A percentile compares a stretch with the other conserved stretches of the same genome.
phyloP scores from a whole-genome alignment of 2,888 invertebrate species.

The Antheraea assamensis region DNA sequence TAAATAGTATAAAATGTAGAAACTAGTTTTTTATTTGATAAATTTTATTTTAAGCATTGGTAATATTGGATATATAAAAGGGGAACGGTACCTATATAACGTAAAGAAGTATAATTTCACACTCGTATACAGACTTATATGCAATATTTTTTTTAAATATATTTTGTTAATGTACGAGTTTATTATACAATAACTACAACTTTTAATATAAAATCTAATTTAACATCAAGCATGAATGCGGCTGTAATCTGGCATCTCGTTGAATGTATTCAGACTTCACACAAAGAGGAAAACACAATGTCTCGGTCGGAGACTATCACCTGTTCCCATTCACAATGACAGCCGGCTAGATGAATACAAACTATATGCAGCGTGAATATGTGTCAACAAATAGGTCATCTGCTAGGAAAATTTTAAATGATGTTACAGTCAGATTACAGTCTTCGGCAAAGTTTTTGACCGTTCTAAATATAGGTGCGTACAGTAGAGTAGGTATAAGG shows the following conservation, averaged over 20 bases:
- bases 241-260: not conserved
- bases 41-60: too few species aligned
- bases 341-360: not conserved
- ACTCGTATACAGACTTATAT: not conserved
- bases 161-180: not conserved
- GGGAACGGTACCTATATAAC: too few species aligned
- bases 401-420: not conserved
- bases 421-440: not conserved
- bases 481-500: too few species aligned
- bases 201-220: slow-evolving; percentile 5
- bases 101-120: not conserved
- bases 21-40: too few species aligned
- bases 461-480: not conserved
- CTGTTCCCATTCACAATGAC: not conserved
- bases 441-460: not conserved
- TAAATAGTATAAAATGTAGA: too few species aligned
- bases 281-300: slow-evolving; percentile 1
- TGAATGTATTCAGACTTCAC: not conserved
- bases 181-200: not conserved
- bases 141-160: too few species aligned
- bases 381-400: not conserved
- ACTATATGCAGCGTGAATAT: not conserved
- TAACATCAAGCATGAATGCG: not conserved
- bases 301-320: not conserved
- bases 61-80: too few species aligned